Evolutionary conservation across 2,113 vertebrate species (phyloP), one percentile per base, ranked within the genome.

Genomic region (Grantiella picta): DNA sequence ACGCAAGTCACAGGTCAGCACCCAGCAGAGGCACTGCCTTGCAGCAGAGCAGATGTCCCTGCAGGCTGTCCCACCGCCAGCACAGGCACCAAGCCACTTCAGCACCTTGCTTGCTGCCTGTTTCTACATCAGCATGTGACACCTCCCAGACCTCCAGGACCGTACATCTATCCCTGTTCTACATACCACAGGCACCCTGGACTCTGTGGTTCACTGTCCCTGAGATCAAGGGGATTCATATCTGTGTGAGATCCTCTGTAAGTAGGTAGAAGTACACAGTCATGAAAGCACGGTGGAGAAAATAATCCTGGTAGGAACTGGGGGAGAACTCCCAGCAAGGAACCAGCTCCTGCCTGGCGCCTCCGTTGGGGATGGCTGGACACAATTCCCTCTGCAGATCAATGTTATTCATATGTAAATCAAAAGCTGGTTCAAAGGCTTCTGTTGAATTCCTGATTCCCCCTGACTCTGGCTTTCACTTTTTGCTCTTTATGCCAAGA

Each of bases 381-480:
- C 79, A 91, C 75, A 90, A 95, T 86, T 88, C 92, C 90, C 76
- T 77, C 54, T 66, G 79, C 85, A 90, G 82, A 77, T 76, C 85
- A 53, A 17, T 14, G 8, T 23, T 70, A 91, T 95, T 97, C 93
- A 92, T 86, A 93, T 94, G 95, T 66, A 95, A 97, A 96, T 95
- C 59, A 61, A 82, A 92, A 82, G 54, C 85, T 84, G 52, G 75
- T 88, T 97, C 93, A 95, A 95, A 95, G 85, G 68, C 82, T 95
- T 93, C 91, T 63, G 92, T 77, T 77, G 94, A 91, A 96, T 96
- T 94, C 90, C 52, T 91, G 70, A 94, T 95, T 92, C 75, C 87
- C 90, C 90, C 91, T 76, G 82, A 90, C 85, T 95, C 87, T 28
- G 49, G 83, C 94, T 95, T 95, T 94, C 89, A 63, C 59, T 93